Base-by-base conservation (phyloP, 2,113 vertebrate genomes). In the Gadus macrocephalus region DNA sequence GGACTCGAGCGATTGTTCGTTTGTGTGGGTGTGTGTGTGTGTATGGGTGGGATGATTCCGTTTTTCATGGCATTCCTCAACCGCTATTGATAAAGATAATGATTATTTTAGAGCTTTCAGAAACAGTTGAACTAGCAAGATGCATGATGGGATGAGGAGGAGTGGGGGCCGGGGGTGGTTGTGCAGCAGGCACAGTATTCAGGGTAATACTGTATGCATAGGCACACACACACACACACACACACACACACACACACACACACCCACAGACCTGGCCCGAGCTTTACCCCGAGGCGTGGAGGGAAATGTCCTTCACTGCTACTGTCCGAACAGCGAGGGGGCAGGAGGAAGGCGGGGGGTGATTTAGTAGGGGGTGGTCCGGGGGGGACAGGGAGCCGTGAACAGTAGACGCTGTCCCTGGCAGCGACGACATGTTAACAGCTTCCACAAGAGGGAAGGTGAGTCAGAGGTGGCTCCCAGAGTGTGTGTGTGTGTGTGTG, bases 261-360 rank as follows among this genome's bases (percentile, higher is more conserved):
- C 55, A 58, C 55, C n/a, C 55, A 58, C 15, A 58, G 15, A n/a
- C 55, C 15, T 64, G 73, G 38, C 81, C 77, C 80, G 81, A 79
- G 68, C 62, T 74, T 87, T 74, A 79, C 75, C 71, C 68, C 78
- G 76, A 67, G 65, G 72, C 71, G n/a, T 17, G 66, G 64, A 20
- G 71, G 79, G 81, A 88, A 85, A 87, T 88, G 78, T 89, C 86
- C 74, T 81, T 86, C 86, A 87, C 80, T 87, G 87, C 86, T 86
- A 88, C 86, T 87, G 87, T 86, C 81, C 67, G 76, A 79, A 80
- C 64, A 56, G 63, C 75, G 78, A 81, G 77, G 74, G 67, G 62
- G 74, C 67, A 49, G 42, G 42, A 49, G 42, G 42, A 9, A 49
- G 12, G 42, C 58, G 78, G 53, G 9, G 72, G 67, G 79, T 72